Percentiles rank a stretch among this genome's conserved stretches.
Evolutionary conservation across 2,888 invertebrate species (phyloP).

Genomic region (Terebella lapidaria): DNA sequence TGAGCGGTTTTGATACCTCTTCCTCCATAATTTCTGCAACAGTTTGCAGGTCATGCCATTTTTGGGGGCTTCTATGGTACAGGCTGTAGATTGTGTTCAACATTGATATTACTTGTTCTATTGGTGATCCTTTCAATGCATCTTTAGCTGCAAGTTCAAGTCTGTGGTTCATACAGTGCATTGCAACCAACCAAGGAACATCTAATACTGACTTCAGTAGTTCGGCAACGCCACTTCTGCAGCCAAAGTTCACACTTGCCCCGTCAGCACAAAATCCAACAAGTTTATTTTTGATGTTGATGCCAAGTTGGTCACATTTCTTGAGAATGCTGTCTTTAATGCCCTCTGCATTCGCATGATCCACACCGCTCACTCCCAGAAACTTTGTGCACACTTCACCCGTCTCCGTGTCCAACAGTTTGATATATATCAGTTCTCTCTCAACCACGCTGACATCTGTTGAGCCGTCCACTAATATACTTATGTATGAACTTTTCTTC

Average conservation of each 20-base stretch:
- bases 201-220: background rate
- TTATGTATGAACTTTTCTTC: background rate
- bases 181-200: no score
- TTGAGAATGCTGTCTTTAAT: background rate
- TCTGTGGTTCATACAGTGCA: no score
- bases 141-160: no score
- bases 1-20: no score
- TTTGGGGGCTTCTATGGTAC: no score
- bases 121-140: no score
- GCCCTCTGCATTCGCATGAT: background rate
- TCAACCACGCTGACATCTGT: background rate
- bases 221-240: background rate
- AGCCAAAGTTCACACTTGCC: background rate
- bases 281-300: background rate
- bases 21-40: no score
- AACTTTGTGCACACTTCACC: background rate
- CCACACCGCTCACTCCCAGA: background rate
- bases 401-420: background rate
- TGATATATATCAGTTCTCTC: background rate
- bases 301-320: background rate
- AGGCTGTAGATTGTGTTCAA: no score
- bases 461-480: background rate
- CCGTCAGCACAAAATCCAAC: constrained; percentile 6
- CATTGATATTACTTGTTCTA: no score
- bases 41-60: no score